Base-by-base conservation (phyloP, 1,140 invertebrate species). In the Dinothrombium tinctorium region DNA sequence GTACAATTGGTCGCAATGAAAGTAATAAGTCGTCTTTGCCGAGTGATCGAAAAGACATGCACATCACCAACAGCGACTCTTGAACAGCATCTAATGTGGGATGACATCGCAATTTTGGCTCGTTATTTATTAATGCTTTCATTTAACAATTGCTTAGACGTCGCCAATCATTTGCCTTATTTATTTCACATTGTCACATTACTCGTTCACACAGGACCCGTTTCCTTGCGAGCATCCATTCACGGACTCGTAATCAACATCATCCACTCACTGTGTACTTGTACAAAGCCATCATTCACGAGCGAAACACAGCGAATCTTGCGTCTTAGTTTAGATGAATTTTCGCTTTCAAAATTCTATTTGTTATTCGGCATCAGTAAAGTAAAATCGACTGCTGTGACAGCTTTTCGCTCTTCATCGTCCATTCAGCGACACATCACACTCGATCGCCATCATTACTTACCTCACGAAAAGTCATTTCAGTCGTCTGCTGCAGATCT, bases 201-300 rank as follows among this genome's bases (percentile, higher is more conserved):
- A 58, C 64, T 96, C 21, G 83, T 94, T 6, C 89, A 82, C 54
- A 86, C 82, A 1, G 89, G 89, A 7, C 83, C 84, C 5, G 61
- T 94, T n/a, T 87, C 80, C 32, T 81, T 96, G 73, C 59, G 86
- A 40, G 87, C 89, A 2, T 87, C 86, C 0, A 90, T 81, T 7
- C 89, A 95, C 58, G 87, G 89, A 6, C 66, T 96, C 5, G 86
- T 95, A 35, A 90, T 95, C 52, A 96, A 95, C 58, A 86, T 92
- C 41, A 94, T 96, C 50, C 89, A 96, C 59, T 95, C 87, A 1
- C 61, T 95, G 3, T 94, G 87, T 56, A 96, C 89, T 14, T 94
- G 87, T 60, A 87, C 76, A 14, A 83, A 86, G 52, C 84, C 87
- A 12, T 74, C 76, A 8, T 94, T 94, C 59, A 76, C 73, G 6